A percentile compares a stretch with the other conserved stretches of the same genome.
phyloP scores from a whole-genome alignment of 2,797 vertebrate genomes.

The Pseudomugil tenellus region DNA sequence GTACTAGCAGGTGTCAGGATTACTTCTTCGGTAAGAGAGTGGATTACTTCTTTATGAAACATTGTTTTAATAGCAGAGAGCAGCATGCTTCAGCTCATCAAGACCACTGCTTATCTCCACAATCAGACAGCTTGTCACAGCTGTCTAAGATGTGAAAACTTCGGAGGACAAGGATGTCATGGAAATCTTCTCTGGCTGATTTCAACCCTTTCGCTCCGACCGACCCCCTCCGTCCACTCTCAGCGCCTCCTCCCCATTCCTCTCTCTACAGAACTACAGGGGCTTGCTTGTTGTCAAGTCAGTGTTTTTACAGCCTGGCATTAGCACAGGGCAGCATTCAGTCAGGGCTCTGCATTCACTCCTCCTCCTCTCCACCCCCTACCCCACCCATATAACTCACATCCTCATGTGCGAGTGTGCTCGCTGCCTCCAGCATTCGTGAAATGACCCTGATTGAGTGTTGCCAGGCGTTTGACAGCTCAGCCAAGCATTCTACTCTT shows the following conservation, averaged over 20 bases:
- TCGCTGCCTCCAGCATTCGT: constrained; percentile 31
- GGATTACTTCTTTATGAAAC: constrained; percentile 20
- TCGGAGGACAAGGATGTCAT: constrained; percentile 36
- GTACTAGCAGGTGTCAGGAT: neutral
- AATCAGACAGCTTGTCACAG: constrained; percentile 38
- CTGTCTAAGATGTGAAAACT: constrained; percentile 37
- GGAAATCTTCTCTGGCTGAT: constrained; percentile 26
- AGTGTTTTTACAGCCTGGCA: constrained; percentile 81
- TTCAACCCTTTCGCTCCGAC: constrained; percentile 17
- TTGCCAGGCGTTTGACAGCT: constrained; percentile 37
- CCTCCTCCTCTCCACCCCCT: constrained; percentile 12
- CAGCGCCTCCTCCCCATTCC: constrained; percentile 22
- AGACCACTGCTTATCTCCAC: constrained; percentile 35
- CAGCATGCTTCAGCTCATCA: constrained; percentile 43
- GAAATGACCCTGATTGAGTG: constrained; percentile 57
- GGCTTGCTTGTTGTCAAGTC: constrained; percentile 77
- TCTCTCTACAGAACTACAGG: constrained; percentile 74
- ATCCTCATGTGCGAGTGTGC: constrained; percentile 45
- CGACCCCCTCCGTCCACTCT: neutral
- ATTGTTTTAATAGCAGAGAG: constrained; percentile 25
- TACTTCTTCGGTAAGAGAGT: neutral
- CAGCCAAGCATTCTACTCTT: constrained; percentile 31
- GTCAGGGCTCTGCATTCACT: constrained; percentile 62
- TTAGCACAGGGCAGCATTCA: constrained; percentile 77
- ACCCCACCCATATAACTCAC: constrained; percentile 58